A percentile compares a stretch with the other conserved stretches of the same genome.
These are phyloP conservation scores for Tribolium madens DNA, from an alignment of 1,140 invertebrate species.

Conservation along the genomic window DNA sequence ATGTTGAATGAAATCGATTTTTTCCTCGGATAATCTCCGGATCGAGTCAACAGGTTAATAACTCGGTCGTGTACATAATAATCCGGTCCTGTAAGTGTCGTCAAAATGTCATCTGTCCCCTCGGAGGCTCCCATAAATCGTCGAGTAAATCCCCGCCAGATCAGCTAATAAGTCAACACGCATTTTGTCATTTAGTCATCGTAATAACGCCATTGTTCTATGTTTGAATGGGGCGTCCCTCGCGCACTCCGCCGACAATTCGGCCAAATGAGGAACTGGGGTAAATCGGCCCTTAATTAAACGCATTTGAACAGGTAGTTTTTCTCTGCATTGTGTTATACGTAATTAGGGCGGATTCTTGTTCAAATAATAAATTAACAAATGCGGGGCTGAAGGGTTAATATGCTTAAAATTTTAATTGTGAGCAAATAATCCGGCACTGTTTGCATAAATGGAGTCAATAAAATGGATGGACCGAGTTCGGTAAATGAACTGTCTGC, in stretches of 20 bases:
- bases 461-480: slow-evolving; percentile 40
- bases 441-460: slow-evolving; percentile 44
- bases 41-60: slow-evolving; percentile 49
- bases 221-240: slow-evolving; percentile 6
- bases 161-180: slow-evolving; percentile 61
- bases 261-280: slow-evolving; percentile 17
- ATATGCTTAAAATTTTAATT: slow-evolving; percentile 60
- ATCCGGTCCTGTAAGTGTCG: slow-evolving; percentile 33
- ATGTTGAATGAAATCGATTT: slow-evolving; percentile 31
- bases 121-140: slow-evolving; percentile 54
- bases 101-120: slow-evolving; percentile 30
- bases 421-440: slow-evolving; percentile 54
- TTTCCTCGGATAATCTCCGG: slow-evolving; percentile 5
- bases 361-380: slow-evolving; percentile 52
- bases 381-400: slow-evolving; percentile 53
- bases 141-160: slow-evolving; percentile 54
- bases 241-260: slow-evolving; percentile 26
- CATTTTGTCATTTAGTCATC: slow-evolving; percentile 52
- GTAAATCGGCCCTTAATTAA: slow-evolving; percentile 14
- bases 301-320: slow-evolving; percentile 4
- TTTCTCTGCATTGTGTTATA: neutral
- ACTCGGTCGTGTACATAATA: slow-evolving; percentile 33
- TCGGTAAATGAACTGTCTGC: slow-evolving; percentile 43
- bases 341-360: slow-evolving; percentile 34
- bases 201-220: slow-evolving; percentile 59